Percentiles rank a stretch among this genome's conserved stretches.
Evolutionary conservation across 2,113 vertebrate genomes (phyloP).

Genomic region (Upupa epops): DNA sequence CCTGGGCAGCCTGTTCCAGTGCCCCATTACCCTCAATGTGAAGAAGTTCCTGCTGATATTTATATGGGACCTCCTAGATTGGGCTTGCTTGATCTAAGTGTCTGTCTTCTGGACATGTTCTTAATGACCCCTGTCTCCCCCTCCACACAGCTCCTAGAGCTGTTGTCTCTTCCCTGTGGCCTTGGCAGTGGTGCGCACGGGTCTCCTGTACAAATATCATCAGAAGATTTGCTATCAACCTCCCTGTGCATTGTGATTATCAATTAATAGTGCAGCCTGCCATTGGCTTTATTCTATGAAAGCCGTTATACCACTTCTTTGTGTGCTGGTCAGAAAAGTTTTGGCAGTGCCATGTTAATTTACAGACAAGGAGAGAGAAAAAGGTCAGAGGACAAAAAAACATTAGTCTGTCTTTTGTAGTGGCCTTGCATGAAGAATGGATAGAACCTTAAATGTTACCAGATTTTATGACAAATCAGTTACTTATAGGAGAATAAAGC

Average conservation of each 20-base stretch:
- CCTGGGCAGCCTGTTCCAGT: too few relatives aligned
- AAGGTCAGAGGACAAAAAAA: background rate
- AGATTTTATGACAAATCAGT: background rate
- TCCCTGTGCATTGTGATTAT: background rate
- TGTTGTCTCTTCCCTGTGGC: background rate
- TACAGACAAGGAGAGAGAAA: background rate
- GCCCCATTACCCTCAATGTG: too few relatives aligned
- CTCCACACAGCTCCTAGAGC: background rate
- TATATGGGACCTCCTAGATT: too few relatives aligned
- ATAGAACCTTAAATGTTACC: background rate
- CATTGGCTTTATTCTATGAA: background rate
- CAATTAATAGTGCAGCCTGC: background rate
- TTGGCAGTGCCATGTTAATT: background rate
- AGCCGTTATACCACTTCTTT: background rate
- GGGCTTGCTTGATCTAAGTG: background rate
- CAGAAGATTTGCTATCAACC: background rate
- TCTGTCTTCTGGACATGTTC: background rate
- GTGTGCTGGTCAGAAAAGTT: background rate
- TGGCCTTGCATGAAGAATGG: background rate
- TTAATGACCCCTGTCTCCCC: background rate
- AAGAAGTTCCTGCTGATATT: too few relatives aligned
- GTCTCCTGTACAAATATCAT: background rate
- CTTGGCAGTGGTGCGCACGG: background rate
- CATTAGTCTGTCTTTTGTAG: constrained; percentile 1
- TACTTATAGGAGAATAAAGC: background rate